phyloP scores from a whole-genome alignment of 2,888 invertebrate species.

The Cylloceria caligata region DNA sequence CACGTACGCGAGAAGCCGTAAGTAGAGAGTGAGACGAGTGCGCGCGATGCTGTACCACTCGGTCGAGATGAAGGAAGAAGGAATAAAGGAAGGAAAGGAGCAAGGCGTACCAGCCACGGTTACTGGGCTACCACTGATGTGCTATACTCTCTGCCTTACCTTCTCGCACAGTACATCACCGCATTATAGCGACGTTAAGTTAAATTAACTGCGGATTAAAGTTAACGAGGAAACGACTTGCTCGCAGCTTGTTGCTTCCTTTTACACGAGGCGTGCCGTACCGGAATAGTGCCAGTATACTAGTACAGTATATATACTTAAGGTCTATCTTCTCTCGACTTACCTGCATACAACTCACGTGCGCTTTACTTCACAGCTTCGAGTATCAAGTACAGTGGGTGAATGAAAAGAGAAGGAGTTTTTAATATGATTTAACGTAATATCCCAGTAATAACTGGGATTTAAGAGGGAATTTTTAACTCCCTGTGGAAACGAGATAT shows the following conservation, averaged over 20 bases:
- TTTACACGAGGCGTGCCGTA: conserved; percentile 69
- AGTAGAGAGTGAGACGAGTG: conserved; percentile 52
- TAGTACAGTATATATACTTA: conserved; percentile 43
- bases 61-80: conserved; percentile 37
- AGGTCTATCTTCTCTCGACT: conserved; percentile 30
- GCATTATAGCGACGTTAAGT: conserved; percentile 77
- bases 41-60: conserved; percentile 9
- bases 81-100: conserved; percentile 38
- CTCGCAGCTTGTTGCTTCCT: conserved; percentile 76
- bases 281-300: conserved; percentile 19
- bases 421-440: conserved; percentile 2
- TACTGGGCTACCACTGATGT: conserved; percentile 5
- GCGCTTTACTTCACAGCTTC: conserved; percentile 18
- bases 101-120: conserved; percentile 15
- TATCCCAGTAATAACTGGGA: neutral
- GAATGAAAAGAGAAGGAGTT: neutral
- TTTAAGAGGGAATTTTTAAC: neutral
- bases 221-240: conserved; percentile 78
- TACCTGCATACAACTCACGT: conserved; percentile 5
- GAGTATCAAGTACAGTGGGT: conserved; percentile 10
- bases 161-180: conserved; percentile 72
- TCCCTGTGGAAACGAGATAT: neutral
- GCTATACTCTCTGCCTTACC: conserved; percentile 25
- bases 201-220: conserved; percentile 79
- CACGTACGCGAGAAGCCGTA: conserved; percentile 55